A percentile compares a stretch with the other conserved stretches of the same genome.
phyloP scores from a whole-genome alignment of 2,888 invertebrate genomes.

The Drosophila bunnanda region DNA sequence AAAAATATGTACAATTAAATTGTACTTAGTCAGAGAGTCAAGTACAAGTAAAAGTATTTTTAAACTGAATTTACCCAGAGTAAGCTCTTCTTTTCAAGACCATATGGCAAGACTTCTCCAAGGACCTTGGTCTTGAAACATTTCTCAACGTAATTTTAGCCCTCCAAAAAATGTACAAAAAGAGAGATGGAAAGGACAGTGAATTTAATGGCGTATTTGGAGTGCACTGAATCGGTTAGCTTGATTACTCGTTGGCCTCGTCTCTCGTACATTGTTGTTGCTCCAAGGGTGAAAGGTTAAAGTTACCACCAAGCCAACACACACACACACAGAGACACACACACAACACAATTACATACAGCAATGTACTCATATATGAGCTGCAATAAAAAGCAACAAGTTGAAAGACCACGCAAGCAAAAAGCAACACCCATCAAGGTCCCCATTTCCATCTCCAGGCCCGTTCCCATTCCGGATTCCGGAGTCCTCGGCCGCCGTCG shows the following conservation, averaged over 20 bases:
- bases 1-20: too few relatives aligned
- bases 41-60: not conserved
- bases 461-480: constrained; percentile 5
- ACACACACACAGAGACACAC: not conserved
- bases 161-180: not conserved
- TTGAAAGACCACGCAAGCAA: constrained; percentile 49
- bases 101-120: not conserved
- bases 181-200: not conserved
- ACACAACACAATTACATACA: not conserved
- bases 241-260: constrained; percentile 65
- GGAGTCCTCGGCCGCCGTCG: constrained; percentile 4
- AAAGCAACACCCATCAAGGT: constrained; percentile 36
- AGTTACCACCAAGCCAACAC: constrained; percentile 10
- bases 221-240: constrained; percentile 70
- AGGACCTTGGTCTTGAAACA: not conserved
- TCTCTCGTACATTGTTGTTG: constrained; percentile 43
- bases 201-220: constrained; percentile 48
- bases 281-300: constrained; percentile 65
- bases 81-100: not conserved
- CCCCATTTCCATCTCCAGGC: constrained; percentile 1
- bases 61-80: not conserved
- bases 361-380: constrained; percentile 29
- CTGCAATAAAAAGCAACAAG: constrained; percentile 67
- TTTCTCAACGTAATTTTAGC: not conserved
- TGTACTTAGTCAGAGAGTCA: too few relatives aligned